Conservation (phyloP, 2,888 invertebrate genomes). For the Nowickia ferox region DNA sequence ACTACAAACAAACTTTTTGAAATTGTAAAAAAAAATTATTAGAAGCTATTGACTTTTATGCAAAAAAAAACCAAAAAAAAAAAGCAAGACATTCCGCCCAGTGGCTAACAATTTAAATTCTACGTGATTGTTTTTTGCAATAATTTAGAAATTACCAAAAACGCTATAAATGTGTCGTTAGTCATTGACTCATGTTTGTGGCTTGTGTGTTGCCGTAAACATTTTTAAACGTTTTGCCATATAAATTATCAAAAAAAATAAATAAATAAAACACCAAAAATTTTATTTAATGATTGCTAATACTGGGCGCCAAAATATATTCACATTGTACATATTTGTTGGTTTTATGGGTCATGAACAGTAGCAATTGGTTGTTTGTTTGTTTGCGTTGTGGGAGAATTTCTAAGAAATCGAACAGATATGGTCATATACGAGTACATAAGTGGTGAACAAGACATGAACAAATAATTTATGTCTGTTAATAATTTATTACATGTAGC, state of each 20-base stretch:
- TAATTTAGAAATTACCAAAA: conserved; percentile 47
- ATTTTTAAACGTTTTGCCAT: conserved; percentile 62
- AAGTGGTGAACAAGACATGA: conserved; percentile 49
- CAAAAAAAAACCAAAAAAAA: not conserved
- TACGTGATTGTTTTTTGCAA: conserved; percentile 51
- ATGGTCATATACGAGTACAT: conserved; percentile 9
- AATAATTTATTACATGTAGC: conserved; percentile 53
- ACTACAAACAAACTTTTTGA: too few relatives aligned
- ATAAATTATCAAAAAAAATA: conserved; percentile 34
- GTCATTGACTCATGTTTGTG: conserved; percentile 52
- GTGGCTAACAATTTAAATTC: not conserved
- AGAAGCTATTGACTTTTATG: not conserved
- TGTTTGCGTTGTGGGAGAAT: conserved; percentile 58
- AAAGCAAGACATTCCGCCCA: not conserved
- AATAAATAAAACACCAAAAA: conserved; percentile 30
- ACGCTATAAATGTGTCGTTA: conserved; percentile 13
- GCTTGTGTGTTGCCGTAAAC: conserved; percentile 31
- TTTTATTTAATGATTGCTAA: conserved; percentile 58
- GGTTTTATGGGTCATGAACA: conserved; percentile 66
- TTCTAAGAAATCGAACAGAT: conserved; percentile 59
- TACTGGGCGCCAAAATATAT: conserved; percentile 56
- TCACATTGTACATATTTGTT: conserved; percentile 28
- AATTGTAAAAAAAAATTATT: not conserved
- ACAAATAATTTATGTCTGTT: conserved; percentile 34
- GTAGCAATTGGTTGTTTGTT: conserved; percentile 50